A percentile compares a stretch with the other conserved stretches of the same genome.
phyloP scores from a whole-genome alignment of 2,888 invertebrate species.

The Zaprionus bogoriensis region DNA sequence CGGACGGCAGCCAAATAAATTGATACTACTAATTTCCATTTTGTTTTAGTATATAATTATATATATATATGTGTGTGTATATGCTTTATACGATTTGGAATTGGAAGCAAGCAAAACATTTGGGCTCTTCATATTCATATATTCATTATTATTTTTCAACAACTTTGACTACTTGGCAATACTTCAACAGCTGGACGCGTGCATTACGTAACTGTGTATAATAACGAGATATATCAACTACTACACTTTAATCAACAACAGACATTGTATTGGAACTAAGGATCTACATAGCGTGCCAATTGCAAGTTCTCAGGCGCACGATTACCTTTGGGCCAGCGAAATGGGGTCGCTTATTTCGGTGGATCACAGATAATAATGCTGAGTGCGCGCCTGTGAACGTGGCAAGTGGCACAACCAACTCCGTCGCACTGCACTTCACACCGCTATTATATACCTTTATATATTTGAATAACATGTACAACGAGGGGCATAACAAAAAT shows the following conservation, averaged over 20 bases:
- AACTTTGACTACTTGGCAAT: conserved; percentile 75
- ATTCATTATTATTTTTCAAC: conserved; percentile 31
- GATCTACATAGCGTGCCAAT: conserved; percentile 50
- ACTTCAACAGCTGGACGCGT: conserved; percentile 56
- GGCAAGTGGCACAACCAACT: conserved; percentile 48
- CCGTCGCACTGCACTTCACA: conserved; percentile 35
- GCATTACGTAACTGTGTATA: conserved; percentile 39
- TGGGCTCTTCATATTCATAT: conserved; percentile 20
- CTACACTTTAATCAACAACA: conserved; percentile 59
- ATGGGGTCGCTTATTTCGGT: conserved; percentile 72
- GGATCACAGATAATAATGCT: conserved; percentile 73
- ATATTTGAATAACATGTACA: conserved; percentile 44
- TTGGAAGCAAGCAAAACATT: conserved; percentile 62
- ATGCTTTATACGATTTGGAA: conserved; percentile 50
- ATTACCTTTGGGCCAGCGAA: conserved; percentile 66
- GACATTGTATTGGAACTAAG: conserved; percentile 42
- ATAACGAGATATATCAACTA: conserved; percentile 1
- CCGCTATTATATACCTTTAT: conserved; percentile 6
- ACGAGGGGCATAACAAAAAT: conserved; percentile 45
- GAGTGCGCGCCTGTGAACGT: conserved; percentile 48
- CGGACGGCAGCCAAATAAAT: conserved; percentile 47
- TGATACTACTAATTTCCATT: conserved; percentile 69
- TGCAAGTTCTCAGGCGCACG: conserved; percentile 45
- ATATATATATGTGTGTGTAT: conserved; percentile 43
- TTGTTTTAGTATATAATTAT: conserved; percentile 39